Conservation (phyloP, 2,888 invertebrate species). For the Nymphalis c-album region DNA sequence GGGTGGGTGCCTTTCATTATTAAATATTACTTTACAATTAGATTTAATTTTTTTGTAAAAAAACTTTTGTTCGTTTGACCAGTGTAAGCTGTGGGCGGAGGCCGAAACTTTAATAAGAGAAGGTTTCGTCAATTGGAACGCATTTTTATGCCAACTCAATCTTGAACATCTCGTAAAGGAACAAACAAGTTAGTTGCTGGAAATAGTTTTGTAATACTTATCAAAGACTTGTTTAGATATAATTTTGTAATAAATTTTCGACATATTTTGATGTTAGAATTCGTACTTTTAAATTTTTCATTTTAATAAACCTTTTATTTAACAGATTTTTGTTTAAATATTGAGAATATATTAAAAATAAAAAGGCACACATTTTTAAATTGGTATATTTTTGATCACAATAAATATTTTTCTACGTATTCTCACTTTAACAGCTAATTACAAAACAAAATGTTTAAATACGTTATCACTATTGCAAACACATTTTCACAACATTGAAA, state of each 20-base stretch:
- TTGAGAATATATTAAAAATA: neutral
- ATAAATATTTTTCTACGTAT: slow-evolving; percentile 59
- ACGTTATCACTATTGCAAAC: slow-evolving; percentile 71
- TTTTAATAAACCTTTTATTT: slow-evolving; percentile 12
- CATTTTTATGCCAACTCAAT: slow-evolving; percentile 72
- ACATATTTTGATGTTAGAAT: neutral
- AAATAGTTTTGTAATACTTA: neutral
- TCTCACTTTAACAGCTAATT: slow-evolving; percentile 43
- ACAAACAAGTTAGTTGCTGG: slow-evolving; percentile 41
- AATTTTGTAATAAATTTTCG: neutral
- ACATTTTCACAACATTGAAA: slow-evolving; percentile 73
- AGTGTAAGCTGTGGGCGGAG: slow-evolving; percentile 71
- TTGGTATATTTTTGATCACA: slow-evolving; percentile 60
- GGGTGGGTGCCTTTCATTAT: too few relatives aligned
- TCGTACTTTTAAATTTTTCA: neutral
- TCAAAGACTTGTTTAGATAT: neutral
- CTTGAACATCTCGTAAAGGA: slow-evolving; percentile 73
- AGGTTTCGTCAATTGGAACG: slow-evolving; percentile 73
- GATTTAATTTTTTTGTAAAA: too few relatives aligned
- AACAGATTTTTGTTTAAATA: neutral
- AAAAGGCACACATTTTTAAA: slow-evolving; percentile 39
- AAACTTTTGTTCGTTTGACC: slow-evolving; percentile 32
- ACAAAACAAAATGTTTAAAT: slow-evolving; percentile 35
- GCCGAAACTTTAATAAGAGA: slow-evolving; percentile 59
- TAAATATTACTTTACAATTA: too few relatives aligned